Percentiles rank a stretch among this genome's conserved stretches.
These are phyloP conservation scores for Prosapia bicincta DNA, from an alignment of 2,888 invertebrate species.

Conservation along the genomic window DNA sequence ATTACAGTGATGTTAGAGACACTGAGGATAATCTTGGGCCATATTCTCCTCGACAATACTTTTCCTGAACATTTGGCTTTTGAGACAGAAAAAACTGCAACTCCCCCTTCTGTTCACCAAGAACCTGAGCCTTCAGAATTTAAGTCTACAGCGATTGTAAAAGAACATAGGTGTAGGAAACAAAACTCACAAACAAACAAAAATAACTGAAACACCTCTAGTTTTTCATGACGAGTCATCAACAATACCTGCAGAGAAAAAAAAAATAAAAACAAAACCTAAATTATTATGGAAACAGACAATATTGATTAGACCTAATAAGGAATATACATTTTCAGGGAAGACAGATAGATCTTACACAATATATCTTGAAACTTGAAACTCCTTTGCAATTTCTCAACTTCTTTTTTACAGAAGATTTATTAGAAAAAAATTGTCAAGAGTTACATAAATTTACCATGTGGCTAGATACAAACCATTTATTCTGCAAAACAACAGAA, in stretches of 20 bases:
- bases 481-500: conserved; percentile 7
- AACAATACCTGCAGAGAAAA: background rate
- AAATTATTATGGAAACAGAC: background rate
- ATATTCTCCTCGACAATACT: too few relatives aligned
- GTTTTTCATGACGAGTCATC: background rate
- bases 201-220: background rate
- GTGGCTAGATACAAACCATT: conserved; percentile 9
- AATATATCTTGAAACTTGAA: background rate
- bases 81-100: too few relatives aligned
- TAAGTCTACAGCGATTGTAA: too few relatives aligned
- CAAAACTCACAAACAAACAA: background rate
- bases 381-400: background rate
- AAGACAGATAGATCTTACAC: background rate
- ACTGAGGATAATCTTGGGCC: too few relatives aligned
- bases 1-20: too few relatives aligned
- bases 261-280: too few relatives aligned
- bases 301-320: background rate
- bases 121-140: too few relatives aligned
- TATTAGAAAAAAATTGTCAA: background rate
- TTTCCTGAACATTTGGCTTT: too few relatives aligned
- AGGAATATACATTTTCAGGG: background rate
- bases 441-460: background rate
- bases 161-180: background rate
- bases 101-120: too few relatives aligned
- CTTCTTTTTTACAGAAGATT: background rate